Evolutionary conservation across 2,888 invertebrate species (phyloP).

Genomic region (Thereva nobilitata): DNA sequence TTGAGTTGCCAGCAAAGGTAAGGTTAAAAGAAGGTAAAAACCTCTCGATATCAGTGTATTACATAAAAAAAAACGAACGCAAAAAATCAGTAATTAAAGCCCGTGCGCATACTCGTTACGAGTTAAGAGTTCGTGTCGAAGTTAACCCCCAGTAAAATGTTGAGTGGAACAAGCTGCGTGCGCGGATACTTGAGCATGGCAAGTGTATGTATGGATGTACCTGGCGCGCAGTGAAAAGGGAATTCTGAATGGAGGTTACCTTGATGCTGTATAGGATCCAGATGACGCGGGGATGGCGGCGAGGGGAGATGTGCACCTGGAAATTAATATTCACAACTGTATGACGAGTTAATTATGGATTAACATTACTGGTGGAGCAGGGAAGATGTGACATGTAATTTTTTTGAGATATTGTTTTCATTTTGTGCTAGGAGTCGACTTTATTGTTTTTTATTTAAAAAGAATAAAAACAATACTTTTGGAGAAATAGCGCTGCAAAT

Average conservation of each 20-base stretch:
- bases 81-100: conserved; percentile 32
- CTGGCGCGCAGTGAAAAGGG: background rate
- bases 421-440: too few species aligned
- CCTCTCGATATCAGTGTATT: conserved; percentile 1
- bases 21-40: conserved; percentile 17
- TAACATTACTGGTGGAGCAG: conserved; percentile 17
- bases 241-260: conserved; percentile 7
- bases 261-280: background rate
- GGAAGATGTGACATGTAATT: too few species aligned
- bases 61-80: conserved; percentile 9
- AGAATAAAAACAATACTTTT: too few species aligned
- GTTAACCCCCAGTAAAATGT: too few species aligned
- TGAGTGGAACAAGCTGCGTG: too few species aligned
- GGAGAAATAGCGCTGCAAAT: too few species aligned
- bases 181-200: too few species aligned
- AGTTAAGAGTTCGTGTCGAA: conserved; percentile 6
- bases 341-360: conserved; percentile 36
- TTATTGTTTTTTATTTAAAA: too few species aligned
- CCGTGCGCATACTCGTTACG: conserved; percentile 14
- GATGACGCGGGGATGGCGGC: background rate
- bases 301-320: background rate
- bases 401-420: too few species aligned
- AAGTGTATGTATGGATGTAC: too few species aligned
- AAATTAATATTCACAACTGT: conserved; percentile 34
- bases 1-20: conserved; percentile 21